These are phyloP conservation scores for Ctenomys sociabilis DNA, from an alignment of 2,113 vertebrate species.

Conservation along the genomic window DNA sequence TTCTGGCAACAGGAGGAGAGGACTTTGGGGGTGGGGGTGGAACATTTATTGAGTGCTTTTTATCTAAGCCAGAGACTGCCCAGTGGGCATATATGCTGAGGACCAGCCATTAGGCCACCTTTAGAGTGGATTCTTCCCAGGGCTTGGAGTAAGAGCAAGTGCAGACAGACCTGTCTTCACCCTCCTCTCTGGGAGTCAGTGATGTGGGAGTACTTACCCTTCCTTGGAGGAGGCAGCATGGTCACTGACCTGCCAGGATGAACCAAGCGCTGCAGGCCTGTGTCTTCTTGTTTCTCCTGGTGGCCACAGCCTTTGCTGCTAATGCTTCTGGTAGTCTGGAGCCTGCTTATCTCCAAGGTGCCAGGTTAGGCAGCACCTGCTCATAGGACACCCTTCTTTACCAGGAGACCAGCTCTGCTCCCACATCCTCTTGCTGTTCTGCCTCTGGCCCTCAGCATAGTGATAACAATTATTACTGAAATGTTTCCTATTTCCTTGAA, in stretches of 20 bases:
- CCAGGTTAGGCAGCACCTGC: background rate
- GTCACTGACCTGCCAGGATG: background rate
- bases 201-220: background rate
- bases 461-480: background rate
- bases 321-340: background rate
- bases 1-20: conserved; percentile 5
- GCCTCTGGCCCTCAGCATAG: background rate
- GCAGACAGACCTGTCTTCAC: background rate
- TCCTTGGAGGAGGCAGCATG: background rate
- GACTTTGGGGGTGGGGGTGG: background rate
- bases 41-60: background rate
- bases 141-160: background rate
- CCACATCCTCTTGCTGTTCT: background rate
- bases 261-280: background rate
- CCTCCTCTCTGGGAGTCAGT: background rate
- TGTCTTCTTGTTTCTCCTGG: background rate
- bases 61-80: background rate
- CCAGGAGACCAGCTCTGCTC: background rate
- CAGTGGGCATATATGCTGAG: background rate
- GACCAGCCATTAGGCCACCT: background rate
- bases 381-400: background rate
- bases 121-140: background rate
- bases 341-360: background rate
- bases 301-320: background rate
- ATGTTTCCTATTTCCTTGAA: background rate